Evolutionary conservation across 2,113 vertebrate genomes (phyloP), one percentile per base, ranked within the genome.

Genomic region (Falco punctatus): DNA sequence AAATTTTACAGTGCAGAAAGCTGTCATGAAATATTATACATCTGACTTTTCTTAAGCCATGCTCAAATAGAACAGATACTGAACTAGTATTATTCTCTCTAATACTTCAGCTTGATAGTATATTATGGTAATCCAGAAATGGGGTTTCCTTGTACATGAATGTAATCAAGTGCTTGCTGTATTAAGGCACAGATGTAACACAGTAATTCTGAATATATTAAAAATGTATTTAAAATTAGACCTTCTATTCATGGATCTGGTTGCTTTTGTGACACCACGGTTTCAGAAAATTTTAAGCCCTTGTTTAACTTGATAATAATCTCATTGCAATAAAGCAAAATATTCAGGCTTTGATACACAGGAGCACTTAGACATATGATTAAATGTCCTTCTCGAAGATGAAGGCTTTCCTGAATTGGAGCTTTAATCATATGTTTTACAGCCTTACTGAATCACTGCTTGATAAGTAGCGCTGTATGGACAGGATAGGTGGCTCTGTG

Each of bases 41-140:
- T 48, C 65, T 92, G 46, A 69, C 73, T 91, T 91, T 52, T 78
- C 79, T 71, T 54, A 73, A 87, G 49, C 52, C 54, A 71, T 73
- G 27, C 67, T 94, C 59, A 91, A 57, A 90, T 73, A 88, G 46
- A 81, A 44, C 30, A 73, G 33, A 66, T 90, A 92, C 1, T 78
- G 74, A 79, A 90, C n/a, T 58, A 33, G 28, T 58, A 69, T 49
- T 81, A 59, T 86, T 64, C 59, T 94, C 77, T 52, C 54, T 79
- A 91, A 85, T 83, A 48, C 38, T 92, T 85, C 1, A 3, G 11
- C 81, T 89, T 66, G 59, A 46, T 65, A 42, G 58, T 24, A 18
- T 80, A 67, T 82, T 89, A 82, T 58, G 55, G n/a, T 82, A 87
- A 78, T 94, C 84, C 58, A 92, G 71, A 92, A 92, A 66, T 66